phyloP scores from a whole-genome alignment of 1,140 invertebrate genomes.

The Drosophila parvula region DNA sequence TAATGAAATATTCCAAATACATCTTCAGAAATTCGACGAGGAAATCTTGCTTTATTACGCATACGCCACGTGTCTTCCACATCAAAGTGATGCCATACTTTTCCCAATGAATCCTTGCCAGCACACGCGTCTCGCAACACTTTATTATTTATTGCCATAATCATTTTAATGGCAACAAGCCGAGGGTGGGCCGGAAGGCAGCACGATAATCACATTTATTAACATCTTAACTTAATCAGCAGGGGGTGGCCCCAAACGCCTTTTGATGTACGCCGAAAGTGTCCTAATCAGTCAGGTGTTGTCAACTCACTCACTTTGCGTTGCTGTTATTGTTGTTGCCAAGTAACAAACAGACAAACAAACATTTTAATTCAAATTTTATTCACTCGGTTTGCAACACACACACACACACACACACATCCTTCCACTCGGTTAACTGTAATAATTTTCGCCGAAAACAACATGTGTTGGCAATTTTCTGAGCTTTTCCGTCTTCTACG shows the following conservation, averaged over 20 bases:
- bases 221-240: slow-evolving; percentile 75
- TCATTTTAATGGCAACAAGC: slow-evolving; percentile 69
- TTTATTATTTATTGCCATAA: slow-evolving; percentile 78
- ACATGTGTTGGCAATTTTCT: slow-evolving; percentile 32
- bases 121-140: slow-evolving; percentile 27
- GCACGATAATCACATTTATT: slow-evolving; percentile 73
- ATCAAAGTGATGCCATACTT: slow-evolving; percentile 38
- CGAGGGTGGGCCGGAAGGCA: slow-evolving; percentile 3
- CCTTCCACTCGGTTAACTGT: slow-evolving; percentile 42
- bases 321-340: slow-evolving; percentile 17
- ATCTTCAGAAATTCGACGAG: not conserved
- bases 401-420: slow-evolving; percentile 1
- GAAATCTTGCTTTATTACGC: slow-evolving; percentile 10
- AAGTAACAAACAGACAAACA: slow-evolving; percentile 18
- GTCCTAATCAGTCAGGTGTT: slow-evolving; percentile 46
- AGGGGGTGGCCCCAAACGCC: slow-evolving; percentile 12
- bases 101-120: slow-evolving; percentile 7
- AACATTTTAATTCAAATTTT: slow-evolving; percentile 60
- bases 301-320: slow-evolving; percentile 14
- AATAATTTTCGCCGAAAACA: slow-evolving; percentile 33
- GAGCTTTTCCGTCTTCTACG: slow-evolving; percentile 1
- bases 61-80: slow-evolving; percentile 48
- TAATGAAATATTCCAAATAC: not conserved
- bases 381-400: slow-evolving; percentile 13
- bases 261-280: slow-evolving; percentile 40